These are phyloP conservation scores for Diadumene lineata DNA, from an alignment of 92 coral and sea anemone genomes.

Conservation along the genomic window DNA sequence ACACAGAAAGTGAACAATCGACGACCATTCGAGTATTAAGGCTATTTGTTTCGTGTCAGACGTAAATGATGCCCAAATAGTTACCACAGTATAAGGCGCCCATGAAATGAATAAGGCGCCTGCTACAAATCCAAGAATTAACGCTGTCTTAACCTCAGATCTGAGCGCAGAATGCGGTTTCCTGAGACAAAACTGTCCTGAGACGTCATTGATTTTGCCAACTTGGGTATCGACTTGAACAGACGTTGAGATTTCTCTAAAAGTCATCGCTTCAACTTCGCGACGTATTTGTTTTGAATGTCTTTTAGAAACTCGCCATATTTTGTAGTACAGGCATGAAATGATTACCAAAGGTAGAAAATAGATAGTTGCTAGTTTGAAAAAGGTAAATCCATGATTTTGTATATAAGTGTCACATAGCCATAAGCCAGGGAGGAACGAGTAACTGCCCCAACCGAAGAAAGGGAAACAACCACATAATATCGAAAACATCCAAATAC, in stretches of 20 bases:
- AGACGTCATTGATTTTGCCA: conserved; percentile 33
- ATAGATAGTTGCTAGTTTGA: conserved; percentile 64
- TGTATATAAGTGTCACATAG: conserved; percentile 72
- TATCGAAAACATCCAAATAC: conserved; percentile 63
- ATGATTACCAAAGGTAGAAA: conserved; percentile 65
- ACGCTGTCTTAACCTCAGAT: conserved; percentile 72
- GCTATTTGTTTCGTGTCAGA: conserved; percentile 8
- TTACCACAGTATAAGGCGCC: conserved; percentile 71
- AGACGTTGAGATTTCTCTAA: conserved; percentile 42
- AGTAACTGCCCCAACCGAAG: conserved; percentile 62
- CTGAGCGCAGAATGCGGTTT: conserved; percentile 77
- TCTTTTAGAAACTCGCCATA: conserved; percentile 61
- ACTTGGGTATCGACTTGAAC: conserved; percentile 13
- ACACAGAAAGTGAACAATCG: conserved; percentile 59
- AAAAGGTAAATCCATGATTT: conserved; percentile 69
- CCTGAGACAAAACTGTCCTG: conserved; percentile 79
- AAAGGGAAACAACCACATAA: conserved; percentile 68
- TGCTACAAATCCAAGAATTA: conserved; percentile 66
- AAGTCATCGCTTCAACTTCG: conserved; percentile 67
- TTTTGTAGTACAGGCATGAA: conserved; percentile 63
- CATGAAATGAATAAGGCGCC: conserved; percentile 74
- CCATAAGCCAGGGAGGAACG: conserved; percentile 67
- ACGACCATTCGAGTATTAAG: conserved; percentile 38
- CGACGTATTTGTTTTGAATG: conserved; percentile 81
- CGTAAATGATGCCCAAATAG: conserved; percentile 61